Percentiles rank a stretch among this genome's conserved stretches.
Conservation (phyloP, 2,888 invertebrate genomes). For the Aromia moschata region DNA sequence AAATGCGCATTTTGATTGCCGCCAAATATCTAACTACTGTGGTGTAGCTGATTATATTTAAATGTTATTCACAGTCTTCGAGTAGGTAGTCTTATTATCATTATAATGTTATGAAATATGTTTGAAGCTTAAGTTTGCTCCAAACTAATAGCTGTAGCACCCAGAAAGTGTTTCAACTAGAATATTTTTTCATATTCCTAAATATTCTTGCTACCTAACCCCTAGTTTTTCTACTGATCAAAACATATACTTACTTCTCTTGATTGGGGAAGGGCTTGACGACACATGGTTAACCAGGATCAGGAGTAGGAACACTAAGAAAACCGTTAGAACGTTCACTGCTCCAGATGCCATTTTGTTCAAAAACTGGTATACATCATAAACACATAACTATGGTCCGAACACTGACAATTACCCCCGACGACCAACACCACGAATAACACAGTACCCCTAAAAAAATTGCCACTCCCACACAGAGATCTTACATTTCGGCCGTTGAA, state of each 20-base stretch:
- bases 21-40: no score
- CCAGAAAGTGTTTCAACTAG: no score
- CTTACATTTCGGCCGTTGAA: background rate
- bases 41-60: no score
- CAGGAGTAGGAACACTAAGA: conserved; percentile 32
- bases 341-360: conserved; percentile 32
- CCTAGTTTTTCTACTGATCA: no score
- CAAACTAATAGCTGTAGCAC: no score
- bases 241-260: conserved; percentile 41
- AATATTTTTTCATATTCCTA: no score
- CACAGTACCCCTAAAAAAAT: background rate
- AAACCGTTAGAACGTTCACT: conserved; percentile 22
- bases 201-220: no score
- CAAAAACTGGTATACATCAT: conserved; percentile 26
- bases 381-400: conserved; percentile 11
- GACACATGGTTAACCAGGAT: conserved; percentile 33
- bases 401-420: conserved; percentile 1
- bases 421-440: background rate
- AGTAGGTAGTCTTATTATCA: no score
- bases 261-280: conserved; percentile 43
- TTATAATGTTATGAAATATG: no score
- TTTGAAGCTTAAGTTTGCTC: no score
- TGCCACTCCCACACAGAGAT: conserved; percentile 6
- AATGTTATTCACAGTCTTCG: no score
- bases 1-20: no score